These are phyloP conservation scores for Mallotus villosus DNA, from an alignment of 2,797 vertebrate species.

Conservation along the genomic window DNA sequence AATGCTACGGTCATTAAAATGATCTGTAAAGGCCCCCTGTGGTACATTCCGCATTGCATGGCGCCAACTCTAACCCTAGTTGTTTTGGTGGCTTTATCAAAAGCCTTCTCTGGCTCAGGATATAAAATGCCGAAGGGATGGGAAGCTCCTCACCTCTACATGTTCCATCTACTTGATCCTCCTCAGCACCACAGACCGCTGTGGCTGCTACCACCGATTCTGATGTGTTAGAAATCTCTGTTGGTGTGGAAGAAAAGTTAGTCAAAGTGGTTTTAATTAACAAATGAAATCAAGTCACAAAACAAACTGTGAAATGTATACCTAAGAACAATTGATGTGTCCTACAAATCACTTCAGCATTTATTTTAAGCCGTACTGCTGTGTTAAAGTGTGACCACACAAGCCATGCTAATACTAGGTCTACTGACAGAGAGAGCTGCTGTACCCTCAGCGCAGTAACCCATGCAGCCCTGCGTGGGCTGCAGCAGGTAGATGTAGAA, in stretches of 20 bases:
- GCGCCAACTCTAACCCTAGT: slow-evolving; percentile 43
- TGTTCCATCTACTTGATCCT: slow-evolving; percentile 54
- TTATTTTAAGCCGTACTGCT: no score
- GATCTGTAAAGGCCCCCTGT: slow-evolving; percentile 33
- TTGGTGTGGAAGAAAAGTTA: background rate
- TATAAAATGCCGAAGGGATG: slow-evolving; percentile 25
- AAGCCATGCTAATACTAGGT: no score
- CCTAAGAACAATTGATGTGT: no score
- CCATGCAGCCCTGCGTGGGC: slow-evolving; percentile 91
- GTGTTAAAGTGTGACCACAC: no score
- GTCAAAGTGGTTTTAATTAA: no score
- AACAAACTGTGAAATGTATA: slow-evolving; percentile 10
- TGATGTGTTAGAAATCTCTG: slow-evolving; percentile 67
- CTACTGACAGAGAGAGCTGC: background rate
- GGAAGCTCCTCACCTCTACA: slow-evolving; percentile 73
- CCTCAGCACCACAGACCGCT: slow-evolving; percentile 63
- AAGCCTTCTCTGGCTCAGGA: slow-evolving; percentile 1
- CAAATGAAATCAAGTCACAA: background rate
- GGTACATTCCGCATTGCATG: slow-evolving; percentile 56
- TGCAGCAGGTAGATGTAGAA: slow-evolving; percentile 91
- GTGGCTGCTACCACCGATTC: slow-evolving; percentile 28
- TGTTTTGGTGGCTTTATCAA: slow-evolving; percentile 44
- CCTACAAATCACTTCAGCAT: no score
- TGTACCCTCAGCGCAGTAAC: slow-evolving; percentile 88
- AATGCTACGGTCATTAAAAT: slow-evolving; percentile 61